Conservation (phyloP, 2,113 vertebrate species). For the Rhineura floridana region DNA sequence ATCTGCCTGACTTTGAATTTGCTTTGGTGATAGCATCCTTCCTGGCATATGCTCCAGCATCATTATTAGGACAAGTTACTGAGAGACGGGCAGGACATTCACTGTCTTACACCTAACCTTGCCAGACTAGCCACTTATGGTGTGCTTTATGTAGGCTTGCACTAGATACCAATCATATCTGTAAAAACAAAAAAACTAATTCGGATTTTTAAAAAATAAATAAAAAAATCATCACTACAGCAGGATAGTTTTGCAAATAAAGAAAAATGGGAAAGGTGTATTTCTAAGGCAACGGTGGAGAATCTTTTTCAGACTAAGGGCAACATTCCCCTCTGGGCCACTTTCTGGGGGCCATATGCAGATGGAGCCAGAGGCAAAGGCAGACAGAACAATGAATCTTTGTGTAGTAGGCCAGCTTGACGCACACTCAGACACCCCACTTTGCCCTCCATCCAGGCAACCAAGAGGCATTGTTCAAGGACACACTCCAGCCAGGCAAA, state of each 20-base stretch:
- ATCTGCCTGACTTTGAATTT: slow-evolving; percentile 43
- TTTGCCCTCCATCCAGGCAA: no score
- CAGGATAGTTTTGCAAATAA: slow-evolving; percentile 18
- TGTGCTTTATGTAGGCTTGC: slow-evolving; percentile 28
- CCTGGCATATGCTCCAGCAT: slow-evolving; percentile 46
- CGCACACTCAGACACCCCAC: no score
- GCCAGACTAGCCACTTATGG: slow-evolving; percentile 50
- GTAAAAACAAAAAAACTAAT: slow-evolving; percentile 48
- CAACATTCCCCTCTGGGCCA: no score
- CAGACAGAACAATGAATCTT: no score
- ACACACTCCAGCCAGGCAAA: no score
- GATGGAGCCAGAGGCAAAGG: no score
- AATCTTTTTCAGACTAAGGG: no score
- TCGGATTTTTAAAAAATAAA: not conserved
- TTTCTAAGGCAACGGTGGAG: not conserved
- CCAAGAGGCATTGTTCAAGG: no score
- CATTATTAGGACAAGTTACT: slow-evolving; percentile 44
- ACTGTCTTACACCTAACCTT: slow-evolving; percentile 34
- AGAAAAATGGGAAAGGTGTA: not conserved
- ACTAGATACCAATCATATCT: slow-evolving; percentile 37
- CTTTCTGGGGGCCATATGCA: no score
- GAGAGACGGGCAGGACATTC: slow-evolving; percentile 54
- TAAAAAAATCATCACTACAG: slow-evolving; percentile 46
- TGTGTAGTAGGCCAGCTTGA: no score
- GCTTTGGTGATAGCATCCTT: slow-evolving; percentile 49